Evolutionary conservation across 2,797 vertebrate genomes (phyloP), one percentile per base, ranked within the genome.

Genomic region (Lepilemur ruficaudatus): DNA sequence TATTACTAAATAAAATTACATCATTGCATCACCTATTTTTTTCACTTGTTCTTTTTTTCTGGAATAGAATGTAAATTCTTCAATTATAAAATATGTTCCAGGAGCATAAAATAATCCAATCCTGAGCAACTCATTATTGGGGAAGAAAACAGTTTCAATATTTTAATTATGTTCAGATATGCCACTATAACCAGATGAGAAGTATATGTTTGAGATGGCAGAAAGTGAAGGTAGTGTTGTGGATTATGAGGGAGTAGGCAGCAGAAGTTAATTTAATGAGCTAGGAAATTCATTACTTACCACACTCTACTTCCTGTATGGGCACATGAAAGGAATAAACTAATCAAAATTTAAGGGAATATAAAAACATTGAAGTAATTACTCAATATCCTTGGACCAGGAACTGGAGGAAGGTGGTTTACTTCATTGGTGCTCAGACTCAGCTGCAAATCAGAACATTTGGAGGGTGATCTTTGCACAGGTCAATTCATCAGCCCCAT

Each of bases 101-200:
- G 22, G 22, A 79, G 7, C 35, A 82, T 61, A 84, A 59, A 72
- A 48, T 61, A 88, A 67, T 93, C 14, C 4, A 57, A 30, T 20
- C 13, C 55, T 73, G 18, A 48, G 32, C 20, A 94, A 78, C 4
- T 69, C 15, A 28, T 32, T 11, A 73, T 23, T 46, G n/a, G 14
- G 28, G 9, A 93, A 76, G 52, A 61, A 15, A 91, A 86, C 4
- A 59, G 30, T 61, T 94, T 69, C 20, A 72, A 22, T 90, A 48
- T 92, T 90, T 96, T 48, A 85, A 73, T 92, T 72, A 81, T 75
- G 52, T 46, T 52, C 55, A 83, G 25, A 83, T 93, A 84, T 65
- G 14, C 4, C 67, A 88, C 30, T 52, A 59, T 5, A 89, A 69
- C 11, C 30, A 79, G 14, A 69, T 67, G 35, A 82, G 91, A 83